phyloP scores from a whole-genome alignment of 2,113 vertebrate species.

The Calidris pugnax region DNA sequence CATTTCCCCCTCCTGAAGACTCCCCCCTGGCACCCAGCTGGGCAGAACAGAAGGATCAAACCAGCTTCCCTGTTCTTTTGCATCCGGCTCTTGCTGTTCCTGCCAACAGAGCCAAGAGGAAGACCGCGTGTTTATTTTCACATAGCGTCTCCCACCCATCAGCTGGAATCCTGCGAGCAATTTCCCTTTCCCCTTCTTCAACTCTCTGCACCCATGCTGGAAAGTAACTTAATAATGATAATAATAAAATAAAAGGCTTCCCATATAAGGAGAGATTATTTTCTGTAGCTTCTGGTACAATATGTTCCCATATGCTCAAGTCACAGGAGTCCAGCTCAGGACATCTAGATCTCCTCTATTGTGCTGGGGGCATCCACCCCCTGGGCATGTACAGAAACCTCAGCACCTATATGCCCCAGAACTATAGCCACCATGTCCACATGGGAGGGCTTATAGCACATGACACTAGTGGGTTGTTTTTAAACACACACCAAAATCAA shows the following conservation, averaged over 20 bases:
- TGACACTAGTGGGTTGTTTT: not conserved
- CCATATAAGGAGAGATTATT: not conserved
- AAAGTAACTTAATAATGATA: not conserved
- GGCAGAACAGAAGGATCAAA: slow-evolving; percentile 2
- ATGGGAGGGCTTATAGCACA: not conserved
- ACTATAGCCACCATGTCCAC: not conserved
- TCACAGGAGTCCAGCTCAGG: not conserved
- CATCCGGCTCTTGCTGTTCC: not conserved
- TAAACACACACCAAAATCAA: not conserved
- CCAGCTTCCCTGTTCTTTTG: not conserved
- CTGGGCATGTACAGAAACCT: not conserved
- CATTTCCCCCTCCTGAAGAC: accelerated
- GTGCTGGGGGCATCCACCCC: accelerated
- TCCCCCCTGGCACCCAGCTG: not conserved
- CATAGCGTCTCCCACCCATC: not conserved
- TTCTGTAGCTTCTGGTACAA: not conserved
- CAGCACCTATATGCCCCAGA: not conserved
- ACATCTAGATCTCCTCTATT: not conserved
- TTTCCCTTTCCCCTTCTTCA: not conserved
- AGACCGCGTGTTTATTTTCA: not conserved
- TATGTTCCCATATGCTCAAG: not conserved
- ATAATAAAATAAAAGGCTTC: not conserved
- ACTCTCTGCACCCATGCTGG: not conserved
- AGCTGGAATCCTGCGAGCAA: not conserved
- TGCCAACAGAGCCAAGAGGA: not conserved